phyloP scores from a whole-genome alignment of 2,888 invertebrate species.

The Crepidodera aurea region DNA sequence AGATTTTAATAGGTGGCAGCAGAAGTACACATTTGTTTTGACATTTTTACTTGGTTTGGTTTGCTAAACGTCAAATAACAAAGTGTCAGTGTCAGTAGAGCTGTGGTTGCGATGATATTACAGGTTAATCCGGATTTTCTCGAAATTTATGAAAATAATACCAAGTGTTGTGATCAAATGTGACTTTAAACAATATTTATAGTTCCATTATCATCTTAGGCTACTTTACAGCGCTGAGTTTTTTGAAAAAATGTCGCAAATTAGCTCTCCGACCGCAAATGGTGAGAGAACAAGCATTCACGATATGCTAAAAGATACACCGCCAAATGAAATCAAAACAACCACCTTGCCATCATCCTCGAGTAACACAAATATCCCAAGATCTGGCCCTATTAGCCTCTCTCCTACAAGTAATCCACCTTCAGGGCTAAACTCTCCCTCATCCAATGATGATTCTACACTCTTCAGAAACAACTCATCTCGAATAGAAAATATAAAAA shows the following conservation, averaged over 20 bases:
- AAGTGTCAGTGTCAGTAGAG: slow-evolving; percentile 5
- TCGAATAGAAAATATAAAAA: slow-evolving; percentile 90
- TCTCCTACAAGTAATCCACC: slow-evolving; percentile 58
- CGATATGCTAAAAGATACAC: slow-evolving; percentile 86
- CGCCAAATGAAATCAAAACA: slow-evolving; percentile 78
- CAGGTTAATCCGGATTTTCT: slow-evolving; percentile 12
- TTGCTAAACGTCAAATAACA: no score
- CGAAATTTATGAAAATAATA: not conserved
- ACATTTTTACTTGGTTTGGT: no score
- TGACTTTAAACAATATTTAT: slow-evolving; percentile 11
- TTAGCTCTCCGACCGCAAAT: slow-evolving; percentile 56
- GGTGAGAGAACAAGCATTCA: slow-evolving; percentile 76
- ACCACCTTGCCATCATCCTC: slow-evolving; percentile 78
- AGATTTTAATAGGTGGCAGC: no score
- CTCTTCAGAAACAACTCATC: slow-evolving; percentile 74
- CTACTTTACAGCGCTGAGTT: not conserved
- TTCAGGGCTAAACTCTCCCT: slow-evolving; percentile 64
- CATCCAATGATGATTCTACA: slow-evolving; percentile 67
- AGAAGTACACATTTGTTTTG: no score
- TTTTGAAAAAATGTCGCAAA: slow-evolving; percentile 52
- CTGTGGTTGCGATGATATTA: slow-evolving; percentile 10
- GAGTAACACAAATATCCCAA: slow-evolving; percentile 72
- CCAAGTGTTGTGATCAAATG: slow-evolving; percentile 22
- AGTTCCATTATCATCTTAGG: not conserved
- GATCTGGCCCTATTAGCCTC: slow-evolving; percentile 73